Evolutionary conservation across 2,888 invertebrate species (phyloP).

Genomic region (Litoditis marina): DNA sequence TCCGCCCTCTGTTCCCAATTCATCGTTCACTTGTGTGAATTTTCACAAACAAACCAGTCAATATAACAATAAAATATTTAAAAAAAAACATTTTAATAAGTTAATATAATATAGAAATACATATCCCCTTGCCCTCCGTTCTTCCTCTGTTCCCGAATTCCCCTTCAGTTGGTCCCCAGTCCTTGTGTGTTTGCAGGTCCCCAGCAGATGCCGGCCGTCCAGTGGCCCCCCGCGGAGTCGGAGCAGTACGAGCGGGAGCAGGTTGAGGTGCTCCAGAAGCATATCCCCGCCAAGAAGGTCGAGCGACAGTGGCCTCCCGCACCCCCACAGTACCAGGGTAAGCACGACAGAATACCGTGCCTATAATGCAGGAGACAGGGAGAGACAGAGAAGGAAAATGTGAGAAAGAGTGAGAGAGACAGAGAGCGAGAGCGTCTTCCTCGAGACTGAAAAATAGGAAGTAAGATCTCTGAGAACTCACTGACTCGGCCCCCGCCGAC

Average conservation of each 20-base stretch:
- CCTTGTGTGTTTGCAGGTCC: conserved; percentile 19
- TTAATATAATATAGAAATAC: background rate
- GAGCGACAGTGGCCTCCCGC: conserved; percentile 53
- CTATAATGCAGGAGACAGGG: too few species aligned
- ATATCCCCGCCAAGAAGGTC: conserved; percentile 46
- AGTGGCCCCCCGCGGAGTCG: conserved; percentile 59
- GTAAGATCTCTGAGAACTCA: too few species aligned
- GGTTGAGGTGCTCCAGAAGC: conserved; percentile 49
- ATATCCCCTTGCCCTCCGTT: too few species aligned
- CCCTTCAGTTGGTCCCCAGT: too few species aligned
- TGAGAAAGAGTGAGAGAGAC: too few species aligned
- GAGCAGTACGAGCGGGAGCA: conserved; percentile 50
- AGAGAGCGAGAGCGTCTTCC: too few species aligned
- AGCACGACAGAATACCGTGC: too few species aligned
- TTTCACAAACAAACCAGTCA: background rate
- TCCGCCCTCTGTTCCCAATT: too few species aligned
- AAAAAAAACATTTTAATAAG: background rate
- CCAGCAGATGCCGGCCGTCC: conserved; percentile 48
- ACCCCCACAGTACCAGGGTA: conserved; percentile 46
- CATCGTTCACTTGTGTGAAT: background rate
- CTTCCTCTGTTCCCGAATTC: background rate
- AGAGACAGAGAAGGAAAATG: too few species aligned
- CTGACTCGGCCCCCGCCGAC: too few species aligned
- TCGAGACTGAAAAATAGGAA: too few species aligned
- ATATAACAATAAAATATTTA: background rate